A percentile compares a stretch with the other conserved stretches of the same genome.
These are phyloP conservation scores for Lithodes maja DNA, from an alignment of 2,888 invertebrate species.

Conservation along the genomic window DNA sequence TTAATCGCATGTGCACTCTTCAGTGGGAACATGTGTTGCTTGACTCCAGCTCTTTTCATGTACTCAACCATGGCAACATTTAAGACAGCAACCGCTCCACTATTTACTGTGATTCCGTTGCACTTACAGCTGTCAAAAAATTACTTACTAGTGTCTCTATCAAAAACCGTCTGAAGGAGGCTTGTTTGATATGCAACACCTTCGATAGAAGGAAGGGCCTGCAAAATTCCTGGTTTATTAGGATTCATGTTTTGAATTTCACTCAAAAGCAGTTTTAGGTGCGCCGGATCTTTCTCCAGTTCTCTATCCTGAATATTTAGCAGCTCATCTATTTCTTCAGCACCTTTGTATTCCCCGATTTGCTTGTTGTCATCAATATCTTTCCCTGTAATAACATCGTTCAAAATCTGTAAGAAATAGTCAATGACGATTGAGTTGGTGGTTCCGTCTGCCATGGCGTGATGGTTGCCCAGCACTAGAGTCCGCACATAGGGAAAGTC, in stretches of 20 bases:
- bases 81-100: not conserved
- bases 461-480: not conserved
- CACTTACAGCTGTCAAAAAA: not conserved
- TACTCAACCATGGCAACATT: not conserved
- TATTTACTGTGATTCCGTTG: not conserved
- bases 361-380: not conserved
- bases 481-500: not conserved
- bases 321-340: not conserved
- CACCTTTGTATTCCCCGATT: not conserved
- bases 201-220: not conserved
- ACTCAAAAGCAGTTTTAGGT: not conserved
- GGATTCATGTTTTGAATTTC: not conserved
- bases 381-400: not conserved
- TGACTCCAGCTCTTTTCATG: not conserved
- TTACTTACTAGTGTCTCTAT: not conserved
- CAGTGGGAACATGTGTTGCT: not conserved
- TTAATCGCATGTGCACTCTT: not conserved
- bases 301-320: not conserved
- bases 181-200: not conserved
- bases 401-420: not conserved
- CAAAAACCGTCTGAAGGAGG: not conserved
- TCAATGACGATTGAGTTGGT: not conserved
- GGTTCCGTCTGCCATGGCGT: not conserved
- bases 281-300: not conserved
- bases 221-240: not conserved